Evolutionary conservation across 2,888 invertebrate species (phyloP), one percentile per base, ranked within the genome.

Genomic region (Drosophila borealis): DNA sequence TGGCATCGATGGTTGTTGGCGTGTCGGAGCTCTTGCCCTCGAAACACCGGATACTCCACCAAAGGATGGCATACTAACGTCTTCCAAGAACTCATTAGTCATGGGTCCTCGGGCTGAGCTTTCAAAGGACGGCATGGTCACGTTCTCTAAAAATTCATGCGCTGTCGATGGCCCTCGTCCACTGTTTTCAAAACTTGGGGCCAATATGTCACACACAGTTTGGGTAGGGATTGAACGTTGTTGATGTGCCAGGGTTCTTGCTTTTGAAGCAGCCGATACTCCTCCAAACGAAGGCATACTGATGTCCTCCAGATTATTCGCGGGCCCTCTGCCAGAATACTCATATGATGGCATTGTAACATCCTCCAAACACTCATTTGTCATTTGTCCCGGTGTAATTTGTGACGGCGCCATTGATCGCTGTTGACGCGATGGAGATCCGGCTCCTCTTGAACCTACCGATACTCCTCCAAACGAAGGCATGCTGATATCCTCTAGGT

Each of bases 241-340:
- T 9, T 46, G 44, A 2, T 33, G 29, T 13, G n/a, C 13, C 11
- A 10, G 36, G 11, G 19, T 10, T n/a, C n/a, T 41, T 29, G 34
- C 5, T 11, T 25, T 34, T 1, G 56, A 42, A 4, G 41, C 14
- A 6, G 60, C 57, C 0, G 75, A 75, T 0, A 66, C 49, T 9
- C 10, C 64, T 4, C 57, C 61, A 49, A 61, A 64, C 0, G 63
- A 59, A 10, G 74, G 76, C 65, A 67, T 68, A 11, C 33, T 65
- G 4, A 63, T 3, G 19, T 74, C 57, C 13, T 65, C 56, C 42
- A 73, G 25, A 2, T 29, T 41, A 13, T 36, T 45, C 2, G 36
- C n/a, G 1, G 44, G n/a, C 8, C 36, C 54, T 21, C 17, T n/a
- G 11, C 2, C 36, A 4, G 34, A 5, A 14, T 13, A 36, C 11